Evolutionary conservation across 2,113 vertebrate species (phyloP), one percentile per base, ranked within the genome.

Genomic region (Theropithecus gelada): DNA sequence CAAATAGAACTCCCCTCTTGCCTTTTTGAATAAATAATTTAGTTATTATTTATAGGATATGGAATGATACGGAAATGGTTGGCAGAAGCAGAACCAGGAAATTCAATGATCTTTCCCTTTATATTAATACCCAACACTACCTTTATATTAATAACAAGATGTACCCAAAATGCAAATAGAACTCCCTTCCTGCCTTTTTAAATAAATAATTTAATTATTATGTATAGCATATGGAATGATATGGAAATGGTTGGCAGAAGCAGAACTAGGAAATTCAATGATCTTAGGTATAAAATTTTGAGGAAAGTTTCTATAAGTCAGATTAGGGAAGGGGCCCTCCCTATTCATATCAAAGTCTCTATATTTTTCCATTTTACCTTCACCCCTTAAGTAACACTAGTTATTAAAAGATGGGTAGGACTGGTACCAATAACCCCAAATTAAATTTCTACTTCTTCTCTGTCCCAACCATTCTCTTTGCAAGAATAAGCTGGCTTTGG

Each of bases 201-300:
- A 75, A 86, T 66, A 96, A 88, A 78, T 40, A 93, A 82, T 85
- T 86, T 73, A 94, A 45, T 86, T 84, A 94, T 40, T 93, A 87
- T 38, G 75, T 96, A 94, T 0, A 81, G 50, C 40, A 61, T 57
- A 61, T 40, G 35, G 43, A 75, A 50, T 84, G 35, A 90, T 76
- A 92, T 27, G 5, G 45, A 95, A 68, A 97, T 14, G 0, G 45
- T 32, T 78, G 43, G 64, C 72, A 96, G 17, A 27, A 27, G 66
- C 43, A 68, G 55, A 91, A 72, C 25, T 83, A 87, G 43, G 38
- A 93, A 79, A 93, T 66, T 18, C 64, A 66, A 50, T 78, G 14
- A 87, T 48, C 38, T 90, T 30, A 73, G 90, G 76, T 61, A 59
- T 76, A 81, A 90, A 96, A 90, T 59, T 85, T n/a, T 87, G 8